Evolutionary conservation across 1,140 invertebrate species (phyloP).

Genomic region (Drosophila aff.): DNA sequence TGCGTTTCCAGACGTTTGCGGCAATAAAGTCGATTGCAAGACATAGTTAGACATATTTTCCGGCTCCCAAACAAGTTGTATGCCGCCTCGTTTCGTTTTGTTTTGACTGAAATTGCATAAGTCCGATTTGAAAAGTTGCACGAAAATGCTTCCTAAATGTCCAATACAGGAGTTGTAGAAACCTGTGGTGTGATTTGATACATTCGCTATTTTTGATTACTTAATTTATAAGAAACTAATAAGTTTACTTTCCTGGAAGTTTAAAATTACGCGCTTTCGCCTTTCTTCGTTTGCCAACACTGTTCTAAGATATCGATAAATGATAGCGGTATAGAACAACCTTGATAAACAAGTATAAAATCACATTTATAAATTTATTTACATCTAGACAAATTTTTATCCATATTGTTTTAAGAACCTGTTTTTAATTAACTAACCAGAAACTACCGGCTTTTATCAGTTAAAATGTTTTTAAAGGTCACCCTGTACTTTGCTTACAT

Average conservation of each 20-base stretch:
- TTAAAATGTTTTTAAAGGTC: too few species aligned
- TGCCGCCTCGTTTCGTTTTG: slow-evolving; percentile 30
- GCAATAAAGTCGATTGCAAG: slow-evolving; percentile 53
- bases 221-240: background rate
- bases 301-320: background rate
- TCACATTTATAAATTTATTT: too few species aligned
- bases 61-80: slow-evolving; percentile 65
- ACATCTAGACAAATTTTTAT: too few species aligned
- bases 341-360: too few species aligned
- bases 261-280: background rate
- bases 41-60: slow-evolving; percentile 64
- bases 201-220: slow-evolving; percentile 7
- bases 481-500: too few species aligned
- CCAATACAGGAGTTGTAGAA: slow-evolving; percentile 19
- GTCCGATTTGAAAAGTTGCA: slow-evolving; percentile 35
- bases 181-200: slow-evolving; percentile 36
- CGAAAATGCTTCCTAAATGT: slow-evolving; percentile 67
- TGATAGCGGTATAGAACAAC: background rate
- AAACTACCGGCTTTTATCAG: too few species aligned
- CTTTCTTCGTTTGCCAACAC: background rate
- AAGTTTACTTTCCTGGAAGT: background rate
- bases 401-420: too few species aligned
- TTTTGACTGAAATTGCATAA: slow-evolving; percentile 68
- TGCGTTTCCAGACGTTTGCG: slow-evolving; percentile 36
- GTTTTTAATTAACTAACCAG: too few species aligned